Conservation (phyloP, 1,140 invertebrate genomes). For the Monomorium pharaonis region DNA sequence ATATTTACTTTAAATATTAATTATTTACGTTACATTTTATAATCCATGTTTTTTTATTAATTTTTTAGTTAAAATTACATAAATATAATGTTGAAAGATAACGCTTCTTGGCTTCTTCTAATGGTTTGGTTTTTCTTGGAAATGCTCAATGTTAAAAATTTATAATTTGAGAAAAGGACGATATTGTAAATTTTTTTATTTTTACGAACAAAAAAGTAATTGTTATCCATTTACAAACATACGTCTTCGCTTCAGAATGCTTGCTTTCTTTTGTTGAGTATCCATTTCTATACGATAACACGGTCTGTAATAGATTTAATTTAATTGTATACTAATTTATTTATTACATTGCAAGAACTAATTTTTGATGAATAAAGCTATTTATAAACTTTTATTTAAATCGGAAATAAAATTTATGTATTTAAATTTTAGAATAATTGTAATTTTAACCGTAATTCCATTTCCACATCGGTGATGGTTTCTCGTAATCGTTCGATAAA, state of each 20-base stretch:
- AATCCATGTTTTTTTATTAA: background rate
- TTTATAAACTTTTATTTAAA: background rate
- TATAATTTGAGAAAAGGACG: slow-evolving; percentile 18
- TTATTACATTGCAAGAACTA: background rate
- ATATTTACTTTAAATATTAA: background rate
- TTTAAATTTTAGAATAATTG: background rate
- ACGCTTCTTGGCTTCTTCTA: background rate
- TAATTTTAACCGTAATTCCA: slow-evolving; percentile 13
- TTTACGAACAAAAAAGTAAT: background rate
- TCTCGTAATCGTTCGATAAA: slow-evolving; percentile 9
- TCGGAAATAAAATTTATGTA: background rate
- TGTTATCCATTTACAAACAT: background rate
- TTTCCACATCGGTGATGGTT: background rate
- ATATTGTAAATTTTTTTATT: background rate
- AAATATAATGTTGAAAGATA: slow-evolving; percentile 1
- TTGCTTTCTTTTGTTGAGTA: background rate
- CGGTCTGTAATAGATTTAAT: slow-evolving; percentile 2
- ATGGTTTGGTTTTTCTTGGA: slow-evolving; percentile 12
- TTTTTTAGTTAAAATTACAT: slow-evolving; percentile 24
- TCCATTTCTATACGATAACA: background rate
- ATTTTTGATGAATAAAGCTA: background rate
- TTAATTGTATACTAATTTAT: background rate
- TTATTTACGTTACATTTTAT: background rate
- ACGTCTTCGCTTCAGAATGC: slow-evolving; percentile 12
- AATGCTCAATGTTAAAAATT: background rate